Conservation (phyloP, 2,113 vertebrate genomes). For the Phainopepla nitens region DNA sequence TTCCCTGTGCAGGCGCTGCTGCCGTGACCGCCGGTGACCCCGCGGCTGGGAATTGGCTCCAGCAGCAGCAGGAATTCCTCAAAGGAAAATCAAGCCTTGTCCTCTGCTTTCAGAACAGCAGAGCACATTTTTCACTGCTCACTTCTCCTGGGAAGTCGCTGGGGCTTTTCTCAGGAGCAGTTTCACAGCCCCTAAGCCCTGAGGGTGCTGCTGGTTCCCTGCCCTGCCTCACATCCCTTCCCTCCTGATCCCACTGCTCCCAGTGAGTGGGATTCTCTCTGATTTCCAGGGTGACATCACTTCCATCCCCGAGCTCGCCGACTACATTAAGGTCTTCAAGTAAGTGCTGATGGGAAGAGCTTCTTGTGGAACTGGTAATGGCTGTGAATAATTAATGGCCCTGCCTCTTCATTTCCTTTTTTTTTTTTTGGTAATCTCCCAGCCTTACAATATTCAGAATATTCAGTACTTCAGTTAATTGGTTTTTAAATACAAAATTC, state of each 20-base stretch:
- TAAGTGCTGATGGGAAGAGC: slow-evolving; percentile 77
- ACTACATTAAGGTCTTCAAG: slow-evolving; percentile 99
- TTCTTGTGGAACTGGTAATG: neutral
- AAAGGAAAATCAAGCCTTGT: neutral
- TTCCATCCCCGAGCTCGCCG: slow-evolving; percentile 96
- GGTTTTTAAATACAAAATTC: neutral
- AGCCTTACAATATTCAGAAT: neutral
- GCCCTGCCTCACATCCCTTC: neutral
- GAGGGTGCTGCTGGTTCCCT: fast-evolving
- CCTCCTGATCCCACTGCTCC: neutral
- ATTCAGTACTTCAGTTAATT: neutral
- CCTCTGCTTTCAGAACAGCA: neutral
- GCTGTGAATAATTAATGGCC: slow-evolving; percentile 18
- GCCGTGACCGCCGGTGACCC: neutral
- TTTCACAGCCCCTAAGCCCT: neutral
- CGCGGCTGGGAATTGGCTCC: neutral
- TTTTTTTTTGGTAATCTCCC: neutral
- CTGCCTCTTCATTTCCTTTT: neutral
- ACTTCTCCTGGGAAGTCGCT: neutral
- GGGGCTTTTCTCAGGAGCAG: neutral
- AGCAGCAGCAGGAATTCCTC: neutral
- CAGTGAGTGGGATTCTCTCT: neutral
- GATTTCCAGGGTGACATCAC: slow-evolving; percentile 93
- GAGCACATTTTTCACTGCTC: neutral
- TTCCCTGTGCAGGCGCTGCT: neutral